Evolutionary conservation across 2,797 vertebrate genomes (phyloP).

Genomic region (Melopsittacus undulatus): DNA sequence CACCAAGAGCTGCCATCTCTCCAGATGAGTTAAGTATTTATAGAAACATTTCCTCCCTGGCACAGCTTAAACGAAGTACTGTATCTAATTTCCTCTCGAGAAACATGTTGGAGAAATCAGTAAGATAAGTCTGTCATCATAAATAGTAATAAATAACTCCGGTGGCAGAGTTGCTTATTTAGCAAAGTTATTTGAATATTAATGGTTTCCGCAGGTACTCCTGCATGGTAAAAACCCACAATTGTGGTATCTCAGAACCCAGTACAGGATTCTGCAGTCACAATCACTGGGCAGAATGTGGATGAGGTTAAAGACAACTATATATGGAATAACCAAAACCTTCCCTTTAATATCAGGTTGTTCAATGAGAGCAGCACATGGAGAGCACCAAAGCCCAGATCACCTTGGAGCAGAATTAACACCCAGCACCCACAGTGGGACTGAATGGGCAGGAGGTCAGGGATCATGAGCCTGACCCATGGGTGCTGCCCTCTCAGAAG

Average conservation of each 20-base stretch:
- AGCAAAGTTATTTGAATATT: conserved; percentile 55
- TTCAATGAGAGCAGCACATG: fast-evolving
- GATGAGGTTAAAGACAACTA: neutral
- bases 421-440: neutral
- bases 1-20: conserved; percentile 57
- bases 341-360: neutral
- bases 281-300: neutral
- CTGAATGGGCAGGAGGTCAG: neutral
- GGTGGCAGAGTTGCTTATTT: conserved; percentile 45
- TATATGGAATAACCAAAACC: neutral
- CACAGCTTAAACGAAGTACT: conserved; percentile 65
- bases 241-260: neutral
- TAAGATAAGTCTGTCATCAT: conserved; percentile 65
- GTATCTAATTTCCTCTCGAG: conserved; percentile 75
- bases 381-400: fast-evolving
- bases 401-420: fast-evolving
- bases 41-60: conserved; percentile 71
- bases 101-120: conserved; percentile 60
- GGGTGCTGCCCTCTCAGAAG: neutral
- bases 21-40: conserved; percentile 75
- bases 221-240: neutral
- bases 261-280: neutral
- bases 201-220: neutral
- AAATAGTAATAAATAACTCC: conserved; percentile 69
- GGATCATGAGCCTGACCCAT: fast-evolving